A percentile compares a stretch with the other conserved stretches of the same genome.
phyloP scores from a whole-genome alignment of 2,797 vertebrate genomes.

The Arrhamphus sclerolepis region DNA sequence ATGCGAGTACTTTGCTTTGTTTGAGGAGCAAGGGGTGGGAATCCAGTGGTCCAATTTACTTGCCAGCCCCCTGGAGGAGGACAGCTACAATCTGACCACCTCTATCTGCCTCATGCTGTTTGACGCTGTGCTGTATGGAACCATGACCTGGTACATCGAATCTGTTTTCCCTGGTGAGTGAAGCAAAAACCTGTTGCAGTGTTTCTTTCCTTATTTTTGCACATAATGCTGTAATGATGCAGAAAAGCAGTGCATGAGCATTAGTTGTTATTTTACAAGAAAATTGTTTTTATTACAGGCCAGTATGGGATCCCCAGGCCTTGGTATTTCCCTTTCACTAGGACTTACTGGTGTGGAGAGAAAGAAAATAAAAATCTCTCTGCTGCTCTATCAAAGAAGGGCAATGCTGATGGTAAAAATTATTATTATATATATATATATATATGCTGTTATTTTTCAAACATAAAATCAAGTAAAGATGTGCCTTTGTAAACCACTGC shows the following conservation, averaged over 20 bases:
- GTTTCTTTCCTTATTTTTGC: background rate
- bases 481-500: background rate
- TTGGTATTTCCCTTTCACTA: slow-evolving; percentile 96
- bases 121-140: slow-evolving; percentile 88
- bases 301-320: slow-evolving; percentile 95
- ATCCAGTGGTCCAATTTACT: slow-evolving; percentile 97
- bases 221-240: background rate
- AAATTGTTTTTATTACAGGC: slow-evolving; percentile 74
- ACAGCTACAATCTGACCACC: slow-evolving; percentile 92
- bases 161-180: slow-evolving; percentile 93
- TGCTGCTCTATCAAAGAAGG: slow-evolving; percentile 78
- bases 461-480: too few species aligned
- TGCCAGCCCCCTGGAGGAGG: slow-evolving; percentile 89
- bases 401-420: slow-evolving; percentile 85
- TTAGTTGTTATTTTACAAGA: background rate
- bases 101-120: slow-evolving; percentile 94
- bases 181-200: rapidly evolving
- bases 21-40: slow-evolving; percentile 96
- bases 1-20: slow-evolving; percentile 94
- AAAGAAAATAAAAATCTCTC: slow-evolving; percentile 78
- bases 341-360: slow-evolving; percentile 95
- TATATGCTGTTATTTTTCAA: background rate
- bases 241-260: background rate
- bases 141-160: slow-evolving; percentile 99
- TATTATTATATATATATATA: too few species aligned